These are phyloP conservation scores for Chamaetylas fuelleborni DNA, from an alignment of 2,113 vertebrate species.

Conservation along the genomic window DNA sequence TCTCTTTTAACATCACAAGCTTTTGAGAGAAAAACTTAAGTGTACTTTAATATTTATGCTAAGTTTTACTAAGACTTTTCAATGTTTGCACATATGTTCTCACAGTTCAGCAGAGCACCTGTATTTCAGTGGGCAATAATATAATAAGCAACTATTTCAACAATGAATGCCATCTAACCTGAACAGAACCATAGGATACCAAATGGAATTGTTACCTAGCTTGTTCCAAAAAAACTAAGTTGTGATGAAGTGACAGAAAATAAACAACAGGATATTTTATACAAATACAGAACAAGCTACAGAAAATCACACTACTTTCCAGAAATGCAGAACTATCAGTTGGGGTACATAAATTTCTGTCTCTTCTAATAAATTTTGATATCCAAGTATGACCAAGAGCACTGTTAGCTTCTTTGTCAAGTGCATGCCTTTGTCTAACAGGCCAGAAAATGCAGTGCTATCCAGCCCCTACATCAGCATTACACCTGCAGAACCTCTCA, in stretches of 20 bases:
- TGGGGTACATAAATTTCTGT: not conserved
- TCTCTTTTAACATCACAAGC: not conserved
- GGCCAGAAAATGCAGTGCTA: not conserved
- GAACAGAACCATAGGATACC: not conserved
- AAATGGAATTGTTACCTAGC: not conserved
- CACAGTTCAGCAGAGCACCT: not conserved
- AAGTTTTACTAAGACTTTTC: not conserved
- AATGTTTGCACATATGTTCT: not conserved
- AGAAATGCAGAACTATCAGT: not conserved
- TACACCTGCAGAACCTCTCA: not conserved
- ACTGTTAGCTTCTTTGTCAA: not conserved
- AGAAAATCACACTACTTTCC: not conserved
- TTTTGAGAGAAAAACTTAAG: not conserved
- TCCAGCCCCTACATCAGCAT: not conserved
- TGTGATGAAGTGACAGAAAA: not conserved
- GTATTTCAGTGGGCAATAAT: not conserved
- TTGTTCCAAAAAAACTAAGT: not conserved
- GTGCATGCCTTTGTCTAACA: not conserved
- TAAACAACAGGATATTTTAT: not conserved
- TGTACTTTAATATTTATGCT: not conserved
- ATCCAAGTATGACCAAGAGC: not conserved
- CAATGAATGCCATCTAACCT: not conserved
- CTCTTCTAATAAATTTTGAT: not conserved
- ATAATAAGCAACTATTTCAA: not conserved
- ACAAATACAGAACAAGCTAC: not conserved